Base-by-base conservation (phyloP, 2,888 invertebrate species). In the Augochlorella aurata region DNA sequence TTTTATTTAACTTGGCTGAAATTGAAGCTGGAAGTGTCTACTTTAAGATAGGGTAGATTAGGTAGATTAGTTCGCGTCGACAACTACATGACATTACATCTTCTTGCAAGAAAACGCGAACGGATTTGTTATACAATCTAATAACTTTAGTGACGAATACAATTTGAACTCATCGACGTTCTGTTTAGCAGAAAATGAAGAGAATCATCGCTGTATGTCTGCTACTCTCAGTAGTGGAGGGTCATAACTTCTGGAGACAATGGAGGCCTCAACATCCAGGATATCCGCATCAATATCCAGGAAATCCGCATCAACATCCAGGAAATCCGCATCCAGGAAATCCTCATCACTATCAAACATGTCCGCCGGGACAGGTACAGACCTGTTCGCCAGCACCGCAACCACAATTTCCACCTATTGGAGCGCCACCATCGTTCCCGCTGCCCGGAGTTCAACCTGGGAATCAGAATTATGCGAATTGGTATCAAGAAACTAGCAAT, bases 131-230 rank as follows among this genome's bases (percentile, higher is more conserved):
- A 5, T 4, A 38, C 7, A 38, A 38, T 4, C 5, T 38, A 38
- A 38, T 38, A 38, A 38, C 7, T 16, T 8, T 16, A 29, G 8
- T 7, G 29, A 10, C 0, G 16, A 61, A 29, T 29, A 61, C 3
- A 5, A 16, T 4, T 44, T 65, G 44, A 29, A 29, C 16, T 18
- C 38, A 4, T 50, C 24, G 8, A 49, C 54, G n/a, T 44, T 14
- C 7, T 50, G 1, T 18, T 68, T 14, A 12, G 1, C n/a, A 73
- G 52, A 14, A 47, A 5, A 82, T 80, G 80, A 82, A 74, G 61
- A 10, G 0, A 47, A 47, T 77, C 12, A 8, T 80, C 50, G 61
- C 66, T n/a, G 9, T 75, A 9, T 18, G 61, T 1, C 29, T 80
- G 24, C 21, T 82, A 45, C 4, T 76, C 9, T 21, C 70, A 10